These are phyloP conservation scores for Diploscapter pachys DNA, from an alignment of 1,140 invertebrate species.

Conservation along the genomic window DNA sequence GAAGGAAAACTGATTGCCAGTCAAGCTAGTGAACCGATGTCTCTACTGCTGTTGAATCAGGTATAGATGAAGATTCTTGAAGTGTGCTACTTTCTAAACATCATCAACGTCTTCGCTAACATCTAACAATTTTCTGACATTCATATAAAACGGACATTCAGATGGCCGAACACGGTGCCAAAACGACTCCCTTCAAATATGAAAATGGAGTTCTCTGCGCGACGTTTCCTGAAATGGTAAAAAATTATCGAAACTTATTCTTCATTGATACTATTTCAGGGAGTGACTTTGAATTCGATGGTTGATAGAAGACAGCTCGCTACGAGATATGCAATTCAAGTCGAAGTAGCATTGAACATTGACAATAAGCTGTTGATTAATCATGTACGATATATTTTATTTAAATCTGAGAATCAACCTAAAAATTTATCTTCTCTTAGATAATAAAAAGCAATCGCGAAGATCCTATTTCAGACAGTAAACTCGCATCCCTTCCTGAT, in stretches of 20 bases:
- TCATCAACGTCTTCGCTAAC: not conserved
- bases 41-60: not conserved
- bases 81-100: not conserved
- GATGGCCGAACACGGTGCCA: constrained; percentile 15
- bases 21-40: constrained; percentile 7
- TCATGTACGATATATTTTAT: constrained; percentile 19
- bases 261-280: constrained; percentile 4
- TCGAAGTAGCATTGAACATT: constrained; percentile 34
- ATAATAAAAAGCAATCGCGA: not conserved
- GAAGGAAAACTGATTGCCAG: constrained; percentile 35
- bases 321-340: constrained; percentile 37
- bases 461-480: constrained; percentile 28
- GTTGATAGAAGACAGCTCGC: constrained; percentile 39
- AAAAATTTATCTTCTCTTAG: no score
- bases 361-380: constrained; percentile 35
- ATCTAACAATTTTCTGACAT: not conserved
- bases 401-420: not conserved
- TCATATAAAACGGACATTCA: constrained; percentile 15
- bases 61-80: not conserved
- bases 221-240: constrained; percentile 42
- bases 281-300: constrained; percentile 40
- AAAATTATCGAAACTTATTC: no score
- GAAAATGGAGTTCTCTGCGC: constrained; percentile 39
- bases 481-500: constrained; percentile 40
- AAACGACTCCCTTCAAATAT: constrained; percentile 35